phyloP scores from a whole-genome alignment of 2,113 vertebrate species.

The Chaetodon auriga region DNA sequence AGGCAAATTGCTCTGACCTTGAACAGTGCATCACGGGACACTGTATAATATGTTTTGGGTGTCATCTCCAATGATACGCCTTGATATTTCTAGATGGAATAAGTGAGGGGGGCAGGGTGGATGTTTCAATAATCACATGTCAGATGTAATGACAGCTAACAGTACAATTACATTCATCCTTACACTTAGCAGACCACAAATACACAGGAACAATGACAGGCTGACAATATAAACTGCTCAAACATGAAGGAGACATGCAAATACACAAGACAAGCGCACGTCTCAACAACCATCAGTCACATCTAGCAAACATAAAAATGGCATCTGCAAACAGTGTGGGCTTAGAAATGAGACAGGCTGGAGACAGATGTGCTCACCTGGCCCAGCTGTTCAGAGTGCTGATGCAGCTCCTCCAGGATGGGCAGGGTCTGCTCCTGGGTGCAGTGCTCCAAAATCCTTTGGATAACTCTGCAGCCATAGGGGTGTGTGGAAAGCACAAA shows the following conservation, averaged over 20 bases:
- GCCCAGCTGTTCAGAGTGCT: constrained; percentile 95
- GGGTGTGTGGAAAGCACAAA: constrained; percentile 97
- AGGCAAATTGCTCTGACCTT: constrained; percentile 87
- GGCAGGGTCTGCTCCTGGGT: constrained; percentile 96
- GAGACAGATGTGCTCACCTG: constrained; percentile 85
- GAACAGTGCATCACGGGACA: constrained; percentile 88
- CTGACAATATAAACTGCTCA: constrained; percentile 60
- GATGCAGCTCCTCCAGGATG: constrained; percentile 94
- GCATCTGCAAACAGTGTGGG: constrained; percentile 11
- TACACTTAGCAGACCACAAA: constrained; percentile 65
- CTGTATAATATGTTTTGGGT: constrained; percentile 89
- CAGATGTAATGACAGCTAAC: constrained; percentile 78
- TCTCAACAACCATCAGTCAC: constrained; percentile 36
- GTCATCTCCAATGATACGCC: constrained; percentile 89
- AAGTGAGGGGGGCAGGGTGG: constrained; percentile 81
- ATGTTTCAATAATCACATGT: constrained; percentile 81
- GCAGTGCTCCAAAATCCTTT: constrained; percentile 96
- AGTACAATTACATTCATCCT: constrained; percentile 69
- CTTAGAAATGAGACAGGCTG: constrained; percentile 3
- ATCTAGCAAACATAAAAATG: constrained; percentile 12
- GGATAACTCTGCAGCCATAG: constrained; percentile 97
- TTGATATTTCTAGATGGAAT: constrained; percentile 89
- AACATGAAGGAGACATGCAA: constrained; percentile 70
- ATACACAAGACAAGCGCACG: constrained; percentile 47
- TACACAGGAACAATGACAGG: constrained; percentile 63